Conservation (phyloP, 2,113 vertebrate species). For the Pholis gunnellus region DNA sequence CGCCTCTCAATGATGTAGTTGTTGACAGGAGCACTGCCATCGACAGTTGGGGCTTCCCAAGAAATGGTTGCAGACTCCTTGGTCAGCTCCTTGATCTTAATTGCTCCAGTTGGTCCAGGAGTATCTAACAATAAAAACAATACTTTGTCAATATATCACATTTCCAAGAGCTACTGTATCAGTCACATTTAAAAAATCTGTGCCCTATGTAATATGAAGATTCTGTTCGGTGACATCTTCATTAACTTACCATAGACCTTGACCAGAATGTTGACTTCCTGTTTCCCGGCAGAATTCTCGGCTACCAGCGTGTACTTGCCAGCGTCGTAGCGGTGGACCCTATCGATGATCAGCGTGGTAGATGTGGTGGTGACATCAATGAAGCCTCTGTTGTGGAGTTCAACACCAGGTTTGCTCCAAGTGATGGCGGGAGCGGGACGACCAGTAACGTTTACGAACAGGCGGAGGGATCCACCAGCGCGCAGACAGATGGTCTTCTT, state of each 20-base stretch:
- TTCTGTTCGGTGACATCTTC: neutral
- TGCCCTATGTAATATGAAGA: neutral
- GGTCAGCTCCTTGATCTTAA: constrained; percentile 93
- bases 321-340: constrained; percentile 97
- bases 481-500: constrained; percentile 95
- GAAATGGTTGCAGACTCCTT: constrained; percentile 92
- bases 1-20: constrained; percentile 97
- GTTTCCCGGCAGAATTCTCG: constrained; percentile 96
- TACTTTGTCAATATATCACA: neutral
- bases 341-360: constrained; percentile 93
- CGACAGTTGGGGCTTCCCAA: constrained; percentile 94
- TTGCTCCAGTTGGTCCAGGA: constrained; percentile 92
- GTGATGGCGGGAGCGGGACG: constrained; percentile 91
- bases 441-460: constrained; percentile 91
- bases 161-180: neutral
- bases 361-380: constrained; percentile 92
- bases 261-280: constrained; percentile 93
- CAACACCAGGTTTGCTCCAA: constrained; percentile 93
- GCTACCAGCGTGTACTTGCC: constrained; percentile 95
- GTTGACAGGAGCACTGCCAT: constrained; percentile 95
- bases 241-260: constrained; percentile 93
- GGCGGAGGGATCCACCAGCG: constrained; percentile 91
- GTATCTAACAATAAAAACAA: constrained; percentile 85
- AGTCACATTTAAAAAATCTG: neutral
- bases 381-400: constrained; percentile 92